Base-by-base conservation (phyloP, 2,113 vertebrate species). In the Chlorodrepanis virens region DNA sequence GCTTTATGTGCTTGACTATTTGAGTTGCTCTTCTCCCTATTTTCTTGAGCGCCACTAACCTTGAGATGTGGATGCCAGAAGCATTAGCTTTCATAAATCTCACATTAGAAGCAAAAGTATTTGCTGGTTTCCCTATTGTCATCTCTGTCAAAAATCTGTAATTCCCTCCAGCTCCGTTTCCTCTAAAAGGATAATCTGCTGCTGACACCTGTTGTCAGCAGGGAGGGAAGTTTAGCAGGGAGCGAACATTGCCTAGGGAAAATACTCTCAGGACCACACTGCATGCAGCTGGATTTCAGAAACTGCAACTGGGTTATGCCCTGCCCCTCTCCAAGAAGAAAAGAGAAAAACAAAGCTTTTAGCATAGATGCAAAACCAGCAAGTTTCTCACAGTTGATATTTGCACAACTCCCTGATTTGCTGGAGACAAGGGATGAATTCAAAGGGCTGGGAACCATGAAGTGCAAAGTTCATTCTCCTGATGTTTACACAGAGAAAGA, bases 401-500 rank as follows among this genome's bases (percentile, higher is more conserved):
- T 27, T 63, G 54, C 18, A 64, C 21, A 76, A 22, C 5, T 70
- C 40, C 15, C 14, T 1, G 0, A 2, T 72, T 83, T 65, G 18
- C 70, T 45, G 14, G 35, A 75, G 53, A 90, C 24, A 61, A 79
- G 65, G 23, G 25, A 83, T 33, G n/a, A 84, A 42, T 33, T 68
- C 35, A 72, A 57, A 29, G 18, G 14, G 14, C 4, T 87, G 31
- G 11, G 18, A 90, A 64, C 15, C 50, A 40, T 44, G 10, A 87
- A 84, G 16, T 4, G 1, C 12, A 12, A 87, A 64, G 31, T 31
- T 83, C 16, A 53, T 54, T 84, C 50, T 63, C 24, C 42, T 35
- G 22, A 53, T 7, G 7, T 54, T 61, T 67, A 88, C 14, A 31
- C 0, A 0, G 22, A 24, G 9, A 45, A 60, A 76, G 27, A 25